Base-by-base conservation (phyloP, 2,797 vertebrate genomes). In the Hozukius guyotensis region DNA sequence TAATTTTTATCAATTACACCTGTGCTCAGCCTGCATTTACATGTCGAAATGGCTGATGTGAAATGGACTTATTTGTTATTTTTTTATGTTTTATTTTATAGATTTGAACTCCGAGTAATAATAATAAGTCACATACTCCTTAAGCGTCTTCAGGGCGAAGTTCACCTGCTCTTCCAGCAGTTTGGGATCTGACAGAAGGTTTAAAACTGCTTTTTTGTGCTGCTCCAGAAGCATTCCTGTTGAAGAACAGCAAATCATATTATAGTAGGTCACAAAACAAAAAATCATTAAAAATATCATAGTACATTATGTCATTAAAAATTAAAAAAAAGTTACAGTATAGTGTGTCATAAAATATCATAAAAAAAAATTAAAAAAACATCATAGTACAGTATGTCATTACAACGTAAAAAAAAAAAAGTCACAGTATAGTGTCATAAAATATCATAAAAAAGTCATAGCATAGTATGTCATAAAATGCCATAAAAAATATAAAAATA, bases 181-280 rank as follows among this genome's bases (percentile, higher is more conserved):
- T 31, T 80, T 77, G 1, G 93, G 89, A 78, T 96, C 89, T 38
- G 95, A 95, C 8, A 96, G 85, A 7, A 97, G 93, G 20, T 93
- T 93, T 72, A 94, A 86, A 60, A 96, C 89, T 0, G 86, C 87
- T 27, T 96, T 91, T 85, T 94, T 95, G 52, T 94, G 93, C 90
- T 96, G 95, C 83, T 97, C 96, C 72, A 97, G 89, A 69, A 97
- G 88, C 96, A 96, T 97, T 46, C 96, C 96, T 97, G 71, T 49
- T 38, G 4, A 72, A 32, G n/a, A 72, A 66, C 7, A 76, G 34
- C 9, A 13, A 42, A 42, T 7, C 14, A 49, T 10, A 46, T 38
- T 64, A n/a, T 4, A 65, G 14, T 25, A 42, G 2, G 24, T 65
- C 22, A 1, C 1, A 46, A 63, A 63, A 46, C 14, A 42, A 16